Evolutionary conservation across 2,797 vertebrate species (phyloP).

Genomic region (Sphenopsis melanotis): DNA sequence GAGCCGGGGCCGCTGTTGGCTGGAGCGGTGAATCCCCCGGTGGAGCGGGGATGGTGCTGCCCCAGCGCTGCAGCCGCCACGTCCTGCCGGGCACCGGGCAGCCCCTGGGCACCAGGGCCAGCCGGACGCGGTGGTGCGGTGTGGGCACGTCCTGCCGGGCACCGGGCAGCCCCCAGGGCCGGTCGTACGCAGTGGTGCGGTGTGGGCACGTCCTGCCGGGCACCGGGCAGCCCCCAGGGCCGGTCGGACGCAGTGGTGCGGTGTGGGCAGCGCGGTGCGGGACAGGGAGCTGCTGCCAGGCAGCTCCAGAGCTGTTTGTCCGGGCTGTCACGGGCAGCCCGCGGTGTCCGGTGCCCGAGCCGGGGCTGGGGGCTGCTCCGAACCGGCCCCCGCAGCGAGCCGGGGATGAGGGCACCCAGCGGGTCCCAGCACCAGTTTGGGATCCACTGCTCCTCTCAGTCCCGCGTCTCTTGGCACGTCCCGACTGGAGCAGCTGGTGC

Average conservation of each 20-base stretch:
- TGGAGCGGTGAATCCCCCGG: background rate
- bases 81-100: too few species aligned
- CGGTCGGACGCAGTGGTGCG: accelerated
- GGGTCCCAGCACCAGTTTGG: accelerated
- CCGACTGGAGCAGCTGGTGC: background rate
- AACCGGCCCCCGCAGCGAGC: accelerated
- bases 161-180: background rate
- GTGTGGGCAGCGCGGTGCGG: accelerated
- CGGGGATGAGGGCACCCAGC: accelerated
- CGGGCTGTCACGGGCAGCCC: background rate
- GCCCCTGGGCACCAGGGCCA: background rate
- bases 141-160: background rate
- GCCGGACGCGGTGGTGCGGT: accelerated
- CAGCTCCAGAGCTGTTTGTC: background rate
- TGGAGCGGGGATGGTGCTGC: background rate
- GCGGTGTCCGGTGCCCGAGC: background rate
- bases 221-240: background rate
- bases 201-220: background rate
- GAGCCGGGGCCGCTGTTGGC: background rate
- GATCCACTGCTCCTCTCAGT: background rate
- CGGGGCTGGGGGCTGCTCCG: background rate
- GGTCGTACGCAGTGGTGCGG: accelerated
- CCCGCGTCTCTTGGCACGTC: background rate
- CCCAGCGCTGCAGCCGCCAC: background rate
- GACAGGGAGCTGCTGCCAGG: background rate